Evolutionary conservation across 2,888 invertebrate genomes (phyloP), one percentile per base, ranked within the genome.

Genomic region (Alsophila aescularia): DNA sequence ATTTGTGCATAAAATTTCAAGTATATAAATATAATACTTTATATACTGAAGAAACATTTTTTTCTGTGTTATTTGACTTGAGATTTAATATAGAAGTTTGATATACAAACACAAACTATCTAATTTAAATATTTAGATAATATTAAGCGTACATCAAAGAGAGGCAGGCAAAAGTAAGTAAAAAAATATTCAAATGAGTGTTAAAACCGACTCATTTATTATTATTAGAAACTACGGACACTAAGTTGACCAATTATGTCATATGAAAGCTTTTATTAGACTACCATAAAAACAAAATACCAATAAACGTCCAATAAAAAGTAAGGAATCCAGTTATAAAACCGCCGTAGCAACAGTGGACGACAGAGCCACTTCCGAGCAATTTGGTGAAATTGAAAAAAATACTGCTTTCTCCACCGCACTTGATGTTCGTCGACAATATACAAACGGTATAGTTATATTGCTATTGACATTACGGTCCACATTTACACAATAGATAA

Each of bases 401-500:
- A 50, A 48, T 37, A 21, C 45, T 18, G 61, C 62, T 62, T 64
- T 66, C 61, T 61, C 61, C 39, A 48, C 27, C 32, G 18, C 40
- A 31, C 15, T 50, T 37, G 7, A 49, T 48, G 52, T 39, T 24
- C 9, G 13, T 24, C 34, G 39, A 47, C 42, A 53, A 56, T 44
- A 54, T 31, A 52, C 40, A 31, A 49, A 54, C 42, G 32, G 21
- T 32, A 29, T 42, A 56, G 35, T 44, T 48, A 62, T 68, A 71
- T 74, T 73, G 69, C 75, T 79, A 79, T 79, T 75, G 75, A 73
- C 79, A 76, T 77, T 76, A 74, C 79, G 74, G 79, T 75, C 70
- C 67, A 77, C 79, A 81, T 84, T 75, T 64, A 82, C 79, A 86
- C 84, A 84, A 84, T 79, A 83, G 82, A 85, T 84, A 86, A 84